Evolutionary conservation across 2,797 vertebrate species (phyloP).

Genomic region (Phoebastria nigripes): DNA sequence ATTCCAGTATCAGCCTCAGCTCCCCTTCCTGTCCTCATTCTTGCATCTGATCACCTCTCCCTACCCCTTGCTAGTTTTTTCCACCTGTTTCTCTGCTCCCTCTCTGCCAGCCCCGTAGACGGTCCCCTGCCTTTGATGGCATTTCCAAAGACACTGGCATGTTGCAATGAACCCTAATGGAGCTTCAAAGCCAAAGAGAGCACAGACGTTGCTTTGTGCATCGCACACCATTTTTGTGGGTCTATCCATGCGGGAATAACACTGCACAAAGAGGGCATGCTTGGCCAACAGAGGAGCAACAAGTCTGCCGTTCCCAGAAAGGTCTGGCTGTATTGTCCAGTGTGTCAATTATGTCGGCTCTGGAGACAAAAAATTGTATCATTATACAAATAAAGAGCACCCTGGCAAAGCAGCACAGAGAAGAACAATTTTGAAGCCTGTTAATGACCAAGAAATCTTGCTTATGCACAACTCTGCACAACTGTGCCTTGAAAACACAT

Average conservation of each 20-base stretch:
- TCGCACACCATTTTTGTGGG: neutral
- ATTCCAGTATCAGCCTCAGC: neutral
- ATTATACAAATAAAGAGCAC: neutral
- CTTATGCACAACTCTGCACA: neutral
- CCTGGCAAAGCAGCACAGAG: neutral
- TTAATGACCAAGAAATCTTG: neutral
- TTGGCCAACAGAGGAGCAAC: neutral
- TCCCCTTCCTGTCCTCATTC: neutral
- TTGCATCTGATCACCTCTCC: neutral
- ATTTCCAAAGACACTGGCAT: neutral
- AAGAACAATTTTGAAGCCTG: neutral
- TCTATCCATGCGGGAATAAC: neutral
- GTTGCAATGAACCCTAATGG: accelerated
- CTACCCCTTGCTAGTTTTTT: neutral
- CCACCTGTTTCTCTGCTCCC: neutral
- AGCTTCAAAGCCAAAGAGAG: neutral
- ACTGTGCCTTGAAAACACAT: neutral
- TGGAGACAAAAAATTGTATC: neutral
- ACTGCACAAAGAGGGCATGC: neutral
- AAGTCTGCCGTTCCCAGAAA: neutral
- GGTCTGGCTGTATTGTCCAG: neutral
- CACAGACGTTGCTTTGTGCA: neutral
- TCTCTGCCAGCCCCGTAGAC: neutral
- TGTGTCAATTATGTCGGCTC: neutral
- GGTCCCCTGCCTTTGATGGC: neutral